phyloP scores from a whole-genome alignment of 1,140 invertebrate genomes.

The Patella vulgata region DNA sequence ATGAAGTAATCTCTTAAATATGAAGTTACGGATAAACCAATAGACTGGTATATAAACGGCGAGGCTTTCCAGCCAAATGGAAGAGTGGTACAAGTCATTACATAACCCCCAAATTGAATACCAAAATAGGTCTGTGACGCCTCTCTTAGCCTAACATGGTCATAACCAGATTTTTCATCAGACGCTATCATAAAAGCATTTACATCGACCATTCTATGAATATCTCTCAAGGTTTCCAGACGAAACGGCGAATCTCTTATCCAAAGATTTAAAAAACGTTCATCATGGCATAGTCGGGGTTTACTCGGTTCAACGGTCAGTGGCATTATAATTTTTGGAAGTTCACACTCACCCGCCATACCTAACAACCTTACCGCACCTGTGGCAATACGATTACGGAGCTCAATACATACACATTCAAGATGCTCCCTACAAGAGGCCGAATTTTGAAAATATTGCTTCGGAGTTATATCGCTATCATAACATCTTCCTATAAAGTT shows the following conservation, averaged over 20 bases:
- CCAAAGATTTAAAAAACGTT: conserved; percentile 27
- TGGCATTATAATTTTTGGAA: conserved; percentile 21
- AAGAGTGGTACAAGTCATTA: conserved; percentile 20
- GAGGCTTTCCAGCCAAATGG: conserved; percentile 35
- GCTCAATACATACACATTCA: conserved; percentile 13
- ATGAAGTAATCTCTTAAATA: conserved; percentile 26
- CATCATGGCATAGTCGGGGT: conserved; percentile 19
- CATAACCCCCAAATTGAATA: conserved; percentile 27
- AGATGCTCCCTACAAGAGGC: conserved; percentile 20
- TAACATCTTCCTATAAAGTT: conserved; percentile 27
- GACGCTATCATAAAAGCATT: conserved; percentile 11
- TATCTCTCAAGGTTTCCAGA: conserved; percentile 21
- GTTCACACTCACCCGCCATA: conserved; percentile 10
- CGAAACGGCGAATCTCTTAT: conserved; percentile 24
- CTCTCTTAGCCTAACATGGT: conserved; percentile 19
- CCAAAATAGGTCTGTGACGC: conserved; percentile 27
- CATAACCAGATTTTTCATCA: conserved; percentile 35
- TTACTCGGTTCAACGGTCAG: conserved; percentile 17
- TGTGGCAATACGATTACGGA: conserved; percentile 19
- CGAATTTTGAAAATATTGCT: conserved; percentile 23
- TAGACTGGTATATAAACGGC: conserved; percentile 26
- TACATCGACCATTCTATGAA: conserved; percentile 13
- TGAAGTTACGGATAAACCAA: conserved; percentile 20
- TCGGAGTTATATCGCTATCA: conserved; percentile 21
- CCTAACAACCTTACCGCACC: conserved; percentile 17